Conservation (phyloP, 2,888 invertebrate genomes). For the Mythimna impura region DNA sequence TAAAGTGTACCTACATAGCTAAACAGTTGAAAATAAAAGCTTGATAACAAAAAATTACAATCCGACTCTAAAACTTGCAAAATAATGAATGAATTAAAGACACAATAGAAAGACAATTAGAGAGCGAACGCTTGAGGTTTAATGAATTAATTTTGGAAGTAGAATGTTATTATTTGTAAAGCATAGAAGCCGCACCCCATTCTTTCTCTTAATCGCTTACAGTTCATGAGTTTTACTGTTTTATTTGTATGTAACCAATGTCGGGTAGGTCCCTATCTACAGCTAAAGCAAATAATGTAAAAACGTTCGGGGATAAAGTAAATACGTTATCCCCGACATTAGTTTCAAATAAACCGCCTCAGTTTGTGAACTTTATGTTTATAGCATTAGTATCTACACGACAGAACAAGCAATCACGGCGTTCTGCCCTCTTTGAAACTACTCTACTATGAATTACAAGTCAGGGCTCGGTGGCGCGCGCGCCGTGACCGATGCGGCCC, state of each 20-base stretch:
- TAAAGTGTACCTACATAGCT: too few relatives aligned
- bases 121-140: too few relatives aligned
- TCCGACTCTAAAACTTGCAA: too few relatives aligned
- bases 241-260: background rate
- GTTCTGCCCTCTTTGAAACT: conserved; percentile 71
- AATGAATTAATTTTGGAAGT: too few relatives aligned
- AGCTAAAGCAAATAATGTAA: background rate
- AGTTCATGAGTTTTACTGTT: background rate
- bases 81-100: too few relatives aligned
- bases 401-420: conserved; percentile 68
- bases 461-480: conserved; percentile 71
- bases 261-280: background rate
- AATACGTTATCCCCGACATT: conserved; percentile 16
- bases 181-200: background rate
- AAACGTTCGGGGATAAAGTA: background rate
- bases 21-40: too few relatives aligned
- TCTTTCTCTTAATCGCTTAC: background rate
- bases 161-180: too few relatives aligned
- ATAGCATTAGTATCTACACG: conserved; percentile 24
- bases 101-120: too few relatives aligned
- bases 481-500: conserved; percentile 66
- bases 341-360: conserved; percentile 11
- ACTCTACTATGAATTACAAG: conserved; percentile 75
- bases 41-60: too few relatives aligned
- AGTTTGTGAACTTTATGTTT: conserved; percentile 19